These are phyloP conservation scores for Arrhamphus sclerolepis DNA, from an alignment of 2,797 vertebrate species.

Conservation along the genomic window DNA sequence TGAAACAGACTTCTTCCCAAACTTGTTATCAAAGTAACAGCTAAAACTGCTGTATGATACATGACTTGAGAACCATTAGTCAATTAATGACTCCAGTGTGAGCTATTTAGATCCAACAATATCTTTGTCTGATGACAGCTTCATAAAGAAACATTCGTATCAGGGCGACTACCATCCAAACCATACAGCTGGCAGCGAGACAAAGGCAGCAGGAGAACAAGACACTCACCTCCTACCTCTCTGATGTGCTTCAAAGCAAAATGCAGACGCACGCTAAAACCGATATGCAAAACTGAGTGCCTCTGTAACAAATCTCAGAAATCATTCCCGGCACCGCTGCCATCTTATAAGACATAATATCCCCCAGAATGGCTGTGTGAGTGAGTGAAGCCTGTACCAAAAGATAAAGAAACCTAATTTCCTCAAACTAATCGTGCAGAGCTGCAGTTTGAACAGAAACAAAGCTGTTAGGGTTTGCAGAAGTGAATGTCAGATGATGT, in stretches of 20 bases:
- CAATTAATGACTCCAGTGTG: not conserved
- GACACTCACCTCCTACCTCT: conserved; percentile 42
- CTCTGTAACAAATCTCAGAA: conserved; percentile 33
- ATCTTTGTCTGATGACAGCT: conserved; percentile 30
- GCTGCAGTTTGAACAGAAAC: conserved; percentile 18
- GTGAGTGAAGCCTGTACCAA: conserved; percentile 19
- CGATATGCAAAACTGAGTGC: conserved; percentile 38
- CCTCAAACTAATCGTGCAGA: conserved; percentile 20
- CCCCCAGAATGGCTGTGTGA: conserved; percentile 6
- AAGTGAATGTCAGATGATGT: not conserved
- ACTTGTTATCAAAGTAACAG: no score
- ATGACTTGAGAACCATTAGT: not conserved
- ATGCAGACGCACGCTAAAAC: conserved; percentile 19
- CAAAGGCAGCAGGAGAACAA: conserved; percentile 32
- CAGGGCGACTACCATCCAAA: conserved; percentile 10
- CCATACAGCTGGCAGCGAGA: conserved; percentile 47
- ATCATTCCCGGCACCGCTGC: conserved; percentile 26
- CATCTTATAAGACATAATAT: conserved; percentile 21
- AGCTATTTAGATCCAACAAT: conserved; percentile 18
- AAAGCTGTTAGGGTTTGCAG: conserved; percentile 10
- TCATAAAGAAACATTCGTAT: conserved; percentile 37
- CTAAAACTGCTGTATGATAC: no score
- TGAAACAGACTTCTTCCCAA: no score
- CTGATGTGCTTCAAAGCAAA: conserved; percentile 60
- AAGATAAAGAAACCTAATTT: conserved; percentile 30